Percentiles rank a stretch among this genome's conserved stretches.
Evolutionary conservation across 2,797 vertebrate species (phyloP).

Genomic region (Eulemur coronatus): DNA sequence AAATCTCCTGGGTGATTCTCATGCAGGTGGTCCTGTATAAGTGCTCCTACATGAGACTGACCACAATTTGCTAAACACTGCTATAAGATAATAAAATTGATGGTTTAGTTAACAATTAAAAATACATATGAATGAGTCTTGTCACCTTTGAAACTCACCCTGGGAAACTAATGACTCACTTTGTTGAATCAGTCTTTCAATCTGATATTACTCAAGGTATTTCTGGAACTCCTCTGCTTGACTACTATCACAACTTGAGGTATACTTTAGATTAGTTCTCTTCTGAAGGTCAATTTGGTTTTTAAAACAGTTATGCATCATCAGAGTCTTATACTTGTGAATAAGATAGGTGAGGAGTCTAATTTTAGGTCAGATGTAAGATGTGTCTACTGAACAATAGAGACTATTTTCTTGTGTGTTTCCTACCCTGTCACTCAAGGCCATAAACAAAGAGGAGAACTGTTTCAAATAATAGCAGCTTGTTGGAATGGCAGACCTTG

Average conservation of each 20-base stretch:
- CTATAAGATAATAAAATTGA: neutral
- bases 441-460: neutral
- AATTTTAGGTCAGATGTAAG: slow-evolving; percentile 46
- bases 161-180: slow-evolving; percentile 14
- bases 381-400: neutral
- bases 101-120: neutral
- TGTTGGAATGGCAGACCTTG: neutral
- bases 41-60: neutral
- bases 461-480: neutral
- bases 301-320: slow-evolving; percentile 38
- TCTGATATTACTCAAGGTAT: neutral
- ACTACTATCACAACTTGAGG: neutral
- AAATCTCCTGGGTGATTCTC: neutral
- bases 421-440: neutral
- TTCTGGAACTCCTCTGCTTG: neutral
- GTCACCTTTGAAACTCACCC: neutral
- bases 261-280: slow-evolving; percentile 11
- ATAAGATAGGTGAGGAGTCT: neutral
- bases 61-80: neutral
- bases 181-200: neutral
- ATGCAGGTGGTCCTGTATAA: neutral
- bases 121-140: neutral
- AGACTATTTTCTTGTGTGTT: slow-evolving; percentile 3
- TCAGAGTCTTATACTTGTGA: slow-evolving; percentile 26
- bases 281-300: slow-evolving; percentile 29